Evolutionary conservation across 2,797 vertebrate genomes (phyloP), one percentile per base, ranked within the genome.

Genomic region (Morus bassanus): DNA sequence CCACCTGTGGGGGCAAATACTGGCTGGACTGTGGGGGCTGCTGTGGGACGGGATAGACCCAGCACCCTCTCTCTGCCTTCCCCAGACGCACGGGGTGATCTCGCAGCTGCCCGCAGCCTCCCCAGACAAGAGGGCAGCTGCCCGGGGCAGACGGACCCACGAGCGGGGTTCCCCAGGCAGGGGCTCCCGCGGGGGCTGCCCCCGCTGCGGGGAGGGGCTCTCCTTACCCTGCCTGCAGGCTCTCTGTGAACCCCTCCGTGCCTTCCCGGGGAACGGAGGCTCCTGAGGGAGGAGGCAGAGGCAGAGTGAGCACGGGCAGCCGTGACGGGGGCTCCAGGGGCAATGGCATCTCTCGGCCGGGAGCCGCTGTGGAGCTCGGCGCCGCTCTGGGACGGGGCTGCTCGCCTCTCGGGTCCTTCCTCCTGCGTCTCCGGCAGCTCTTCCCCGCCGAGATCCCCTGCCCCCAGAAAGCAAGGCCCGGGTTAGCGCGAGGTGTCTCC

Each of bases 361-460:
- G 30, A 82, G 53, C 23, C 4, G 23, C 64, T n/a, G 37, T 7
- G 3, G 37, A 53, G 23, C 48, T 33, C 1, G 6, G 50, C 1
- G 2, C 48, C 24, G 50, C 30, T 65, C 43, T 30, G 51, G 48
- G 27, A 84, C 1, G 12, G 30, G 70, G 61, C 25, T 18, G 31
- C 41, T 85, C 30, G n/a, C 70, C 51, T 18, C 3, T 13, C 2
- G 5, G 4, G 5, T 56, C 31, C 41, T 39, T 41, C 24, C 22
- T 41, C 9, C 3, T 28, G n/a, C 16, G 48, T 13, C 22, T n/a
- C n/a, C 16, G 3, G 0, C 14, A 1, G 14, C 18, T 41, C 23
- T 19, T 39, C 24, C 6, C 3, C 6, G 0, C 13, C 39, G 8
- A n/a, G 21, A 8, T 67, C 24, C 16, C 25, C 41, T 41, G 51